Base-by-base conservation (phyloP, 2,888 invertebrate genomes). In the Tetropium fuscum region DNA sequence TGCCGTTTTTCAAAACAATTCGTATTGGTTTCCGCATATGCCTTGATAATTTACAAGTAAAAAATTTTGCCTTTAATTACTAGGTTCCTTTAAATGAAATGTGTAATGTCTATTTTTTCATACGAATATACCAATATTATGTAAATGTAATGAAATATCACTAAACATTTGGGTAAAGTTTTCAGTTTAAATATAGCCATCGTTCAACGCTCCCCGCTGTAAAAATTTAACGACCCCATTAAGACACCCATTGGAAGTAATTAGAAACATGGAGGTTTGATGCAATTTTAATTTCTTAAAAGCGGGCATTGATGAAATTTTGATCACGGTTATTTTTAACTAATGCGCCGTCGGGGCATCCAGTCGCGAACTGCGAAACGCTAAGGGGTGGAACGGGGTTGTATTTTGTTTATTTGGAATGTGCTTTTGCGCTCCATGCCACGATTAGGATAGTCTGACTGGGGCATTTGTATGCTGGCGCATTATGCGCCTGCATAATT, bases 281-380 rank as follows among this genome's bases (percentile, higher is more conserved):
- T 77, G 74, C 77, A 78, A 78, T 75, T 78, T 78, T 78, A 77
- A 79, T 79, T 73, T 69, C 72, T 74, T 75, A 75, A 77, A 76
- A 78, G 77, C 77, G 68, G 68, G 67, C 71, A 70, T 71, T 69
- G 64, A 70, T 74, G 67, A 70, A 74, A 71, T 70, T 66, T 71
- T 74, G 68, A 74, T 71, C 66, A 57, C 45, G 68, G 66, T 66
- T 72, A 72, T 71, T 72, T 72, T 72, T 70, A 70, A 69, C 57
- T 30, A 49, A 13, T 58, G 59, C 56, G 58, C 36, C 53, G 48
- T 34, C 32, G 32, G 34, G 34, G 38, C 36, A 51, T 38, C 18
- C 44, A 13, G 36, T 54, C 16, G 44, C 43, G 19, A 27, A 19
- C 36, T 44, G 18, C 7, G 36, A 47, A 13, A 16, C 38, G 40